Conservation (phyloP, 2,888 invertebrate genomes). For the Eupithecia dodoneata region DNA sequence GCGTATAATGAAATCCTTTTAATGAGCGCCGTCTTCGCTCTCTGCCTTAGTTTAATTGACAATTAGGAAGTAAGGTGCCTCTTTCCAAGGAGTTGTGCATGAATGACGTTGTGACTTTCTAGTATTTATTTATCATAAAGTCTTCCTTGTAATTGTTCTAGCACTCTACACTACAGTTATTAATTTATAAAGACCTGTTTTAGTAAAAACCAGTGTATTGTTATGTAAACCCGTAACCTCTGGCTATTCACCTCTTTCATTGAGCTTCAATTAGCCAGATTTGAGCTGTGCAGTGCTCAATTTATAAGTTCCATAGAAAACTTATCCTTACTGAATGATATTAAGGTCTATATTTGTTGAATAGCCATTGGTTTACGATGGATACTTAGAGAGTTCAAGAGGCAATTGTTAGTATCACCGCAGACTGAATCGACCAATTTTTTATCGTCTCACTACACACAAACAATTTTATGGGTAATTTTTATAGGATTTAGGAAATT, state of each 20-base stretch:
- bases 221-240: slow-evolving; percentile 35
- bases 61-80: background rate
- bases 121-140: background rate
- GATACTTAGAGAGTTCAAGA: slow-evolving; percentile 11
- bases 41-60: background rate
- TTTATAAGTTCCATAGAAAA: slow-evolving; percentile 14
- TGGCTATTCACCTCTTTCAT: slow-evolving; percentile 54
- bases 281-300: slow-evolving; percentile 22
- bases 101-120: no score
- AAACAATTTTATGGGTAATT: background rate
- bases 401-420: slow-evolving; percentile 11
- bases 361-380: slow-evolving; percentile 3
- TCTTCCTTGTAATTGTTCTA: background rate
- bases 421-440: background rate
- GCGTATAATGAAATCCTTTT: background rate
- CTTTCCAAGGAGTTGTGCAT: background rate
- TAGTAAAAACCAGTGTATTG: background rate
- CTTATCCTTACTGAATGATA: background rate
- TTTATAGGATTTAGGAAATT: background rate
- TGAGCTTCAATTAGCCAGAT: slow-evolving; percentile 58
- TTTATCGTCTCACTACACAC: background rate
- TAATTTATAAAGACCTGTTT: background rate
- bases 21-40: background rate
- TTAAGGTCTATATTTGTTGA: slow-evolving; percentile 15
- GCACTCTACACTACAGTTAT: no score